Base-by-base conservation (phyloP, 2,888 invertebrate species). In the Lasioglossum malachurum region DNA sequence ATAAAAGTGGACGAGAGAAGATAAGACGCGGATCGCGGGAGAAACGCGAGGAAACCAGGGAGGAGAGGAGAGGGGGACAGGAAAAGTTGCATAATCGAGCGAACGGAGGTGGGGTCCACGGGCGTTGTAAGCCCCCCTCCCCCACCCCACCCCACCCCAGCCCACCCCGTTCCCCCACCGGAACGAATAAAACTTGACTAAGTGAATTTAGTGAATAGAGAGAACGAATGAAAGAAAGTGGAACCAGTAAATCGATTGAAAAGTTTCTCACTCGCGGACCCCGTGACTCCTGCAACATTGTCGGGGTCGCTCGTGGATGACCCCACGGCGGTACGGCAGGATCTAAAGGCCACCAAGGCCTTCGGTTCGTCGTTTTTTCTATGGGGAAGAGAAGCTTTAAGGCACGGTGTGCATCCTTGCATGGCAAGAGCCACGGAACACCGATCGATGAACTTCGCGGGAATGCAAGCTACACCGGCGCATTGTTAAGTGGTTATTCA, bases 131-230 rank as follows among this genome's bases (percentile, higher is more conserved):
- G 90, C 91, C 91, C 88, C 87, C 87, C 82, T 3, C 4, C 35
- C 1, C 35, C 35, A 35, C 35, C n/a, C n/a, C n/a, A n/a, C n/a
- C n/a, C n/a, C n/a, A n/a, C n/a, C n/a, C n/a, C n/a, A n/a, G n/a
- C n/a, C n/a, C n/a, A n/a, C n/a, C 4, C 4, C n/a, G 10, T 91
- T 91, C 86, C 87, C 86, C 83, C 16, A 2, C 16, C 16, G 31
- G 31, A 91, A 81, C 88, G 92, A 93, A 92, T 93, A 93, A 93
- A 93, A 93, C 91, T 93, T 91, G 89, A 87, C 90, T 93, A 92
- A 93, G 93, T 92, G 93, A 93, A 93, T 93, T 90, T 90, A 90
- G 88, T 88, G 93, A 93, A 93, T 93, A 88, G 90, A 87, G 91
- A 87, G 88, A 88, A 84, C 87, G 89, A 92, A 92, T 82, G 90